Evolutionary conservation across 2,888 invertebrate species (phyloP).

Genomic region (Hemithea aestivaria): DNA sequence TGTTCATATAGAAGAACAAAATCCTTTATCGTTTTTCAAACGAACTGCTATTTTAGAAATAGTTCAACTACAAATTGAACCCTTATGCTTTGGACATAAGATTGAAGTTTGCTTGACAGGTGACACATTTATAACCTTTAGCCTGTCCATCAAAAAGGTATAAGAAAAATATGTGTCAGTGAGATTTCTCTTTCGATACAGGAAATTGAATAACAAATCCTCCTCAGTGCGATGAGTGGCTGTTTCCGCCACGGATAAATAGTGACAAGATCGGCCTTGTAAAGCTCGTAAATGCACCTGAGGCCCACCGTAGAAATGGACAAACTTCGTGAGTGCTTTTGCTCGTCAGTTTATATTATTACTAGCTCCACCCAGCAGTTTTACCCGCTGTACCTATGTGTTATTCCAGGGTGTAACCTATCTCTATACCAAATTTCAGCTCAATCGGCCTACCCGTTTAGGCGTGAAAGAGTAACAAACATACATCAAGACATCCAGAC

Average conservation of each 20-base stretch:
- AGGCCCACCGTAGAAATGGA: no score
- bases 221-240: conserved; percentile 22
- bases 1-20: conserved; percentile 7
- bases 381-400: no score
- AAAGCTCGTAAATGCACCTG: no score
- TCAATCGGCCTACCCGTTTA: no score
- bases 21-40: conserved; percentile 12
- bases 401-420: no score
- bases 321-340: no score
- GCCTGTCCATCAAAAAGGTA: conserved; percentile 13
- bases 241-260: conserved; percentile 22
- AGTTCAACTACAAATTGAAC: background rate
- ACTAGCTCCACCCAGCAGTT: no score
- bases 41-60: conserved; percentile 10
- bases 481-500: no score
- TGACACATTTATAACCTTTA: conserved; percentile 11
- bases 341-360: no score
- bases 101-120: background rate
- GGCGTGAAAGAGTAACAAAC: no score
- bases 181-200: conserved; percentile 24
- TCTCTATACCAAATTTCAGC: no score
- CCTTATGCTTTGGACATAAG: background rate
- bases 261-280: conserved; percentile 12
- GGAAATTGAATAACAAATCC: conserved; percentile 32
- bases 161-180: conserved; percentile 19